A percentile compares a stretch with the other conserved stretches of the same genome.
Evolutionary conservation across 2,113 vertebrate species (phyloP).

Genomic region (Rynchops niger): DNA sequence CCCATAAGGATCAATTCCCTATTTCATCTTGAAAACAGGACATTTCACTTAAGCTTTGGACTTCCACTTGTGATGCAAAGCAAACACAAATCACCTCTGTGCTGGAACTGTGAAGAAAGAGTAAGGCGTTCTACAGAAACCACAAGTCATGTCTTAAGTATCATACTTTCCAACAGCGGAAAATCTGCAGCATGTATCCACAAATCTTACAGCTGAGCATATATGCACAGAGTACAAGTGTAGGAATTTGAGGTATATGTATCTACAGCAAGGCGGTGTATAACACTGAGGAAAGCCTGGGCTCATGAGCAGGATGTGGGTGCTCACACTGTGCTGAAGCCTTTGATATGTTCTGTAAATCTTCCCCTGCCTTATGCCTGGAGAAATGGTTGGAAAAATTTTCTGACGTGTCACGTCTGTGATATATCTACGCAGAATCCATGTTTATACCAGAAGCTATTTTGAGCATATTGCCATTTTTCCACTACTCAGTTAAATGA

Average conservation of each 20-base stretch:
- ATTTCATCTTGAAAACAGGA: not conserved
- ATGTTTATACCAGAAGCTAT: not conserved
- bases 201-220: not conserved
- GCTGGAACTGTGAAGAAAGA: not conserved
- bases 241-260: not conserved
- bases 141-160: not conserved
- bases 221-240: not conserved
- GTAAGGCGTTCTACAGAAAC: not conserved
- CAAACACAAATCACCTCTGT: not conserved
- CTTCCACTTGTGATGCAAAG: not conserved
- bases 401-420: not conserved
- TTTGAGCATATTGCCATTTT: not conserved
- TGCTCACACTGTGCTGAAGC: not conserved
- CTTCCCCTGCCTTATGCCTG: not conserved
- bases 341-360: not conserved
- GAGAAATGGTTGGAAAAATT: not conserved
- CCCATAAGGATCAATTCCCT: not conserved
- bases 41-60: not conserved
- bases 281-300: not conserved
- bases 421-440: not conserved
- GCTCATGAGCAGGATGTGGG: not conserved
- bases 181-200: not conserved
- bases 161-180: not conserved
- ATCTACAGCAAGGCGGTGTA: not conserved
- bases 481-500: not conserved